Evolutionary conservation across 2,888 invertebrate species (phyloP).

Genomic region (Malacosoma neustria): DNA sequence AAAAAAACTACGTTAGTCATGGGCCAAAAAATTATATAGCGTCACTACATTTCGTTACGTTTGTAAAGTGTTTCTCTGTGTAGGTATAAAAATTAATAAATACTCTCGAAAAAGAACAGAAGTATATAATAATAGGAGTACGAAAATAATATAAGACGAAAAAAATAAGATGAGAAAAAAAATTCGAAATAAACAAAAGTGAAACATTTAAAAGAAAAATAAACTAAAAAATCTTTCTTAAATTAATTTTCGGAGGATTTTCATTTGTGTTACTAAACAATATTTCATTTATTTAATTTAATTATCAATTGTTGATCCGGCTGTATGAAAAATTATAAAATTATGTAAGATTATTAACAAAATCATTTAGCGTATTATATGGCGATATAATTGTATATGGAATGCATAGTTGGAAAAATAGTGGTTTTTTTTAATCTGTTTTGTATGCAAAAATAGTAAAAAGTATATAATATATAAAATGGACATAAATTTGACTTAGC

Average conservation of each 20-base stretch:
- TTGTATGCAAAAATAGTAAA: constrained; percentile 67
- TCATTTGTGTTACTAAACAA: constrained; percentile 19
- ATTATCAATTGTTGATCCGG: constrained; percentile 39
- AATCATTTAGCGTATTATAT: constrained; percentile 46
- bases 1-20: constrained; percentile 50
- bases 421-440: constrained; percentile 54
- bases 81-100: constrained; percentile 54
- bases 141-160: constrained; percentile 33
- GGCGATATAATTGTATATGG: constrained; percentile 39
- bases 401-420: constrained; percentile 59
- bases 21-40: constrained; percentile 67
- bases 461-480: constrained; percentile 61
- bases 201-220: constrained; percentile 27
- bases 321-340: constrained; percentile 43
- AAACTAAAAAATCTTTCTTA: constrained; percentile 17
- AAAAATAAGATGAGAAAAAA: constrained; percentile 34
- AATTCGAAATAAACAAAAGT: constrained; percentile 33
- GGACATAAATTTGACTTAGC: constrained; percentile 47
- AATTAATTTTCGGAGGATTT: constrained; percentile 19
- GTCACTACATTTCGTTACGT: constrained; percentile 49
- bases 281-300: constrained; percentile 21
- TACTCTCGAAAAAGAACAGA: constrained; percentile 46
- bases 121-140: constrained; percentile 64
- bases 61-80: constrained; percentile 74
- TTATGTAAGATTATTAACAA: constrained; percentile 34